Conservation (phyloP, 1,140 invertebrate genomes). For the Polypedilum vanderplanki region DNA sequence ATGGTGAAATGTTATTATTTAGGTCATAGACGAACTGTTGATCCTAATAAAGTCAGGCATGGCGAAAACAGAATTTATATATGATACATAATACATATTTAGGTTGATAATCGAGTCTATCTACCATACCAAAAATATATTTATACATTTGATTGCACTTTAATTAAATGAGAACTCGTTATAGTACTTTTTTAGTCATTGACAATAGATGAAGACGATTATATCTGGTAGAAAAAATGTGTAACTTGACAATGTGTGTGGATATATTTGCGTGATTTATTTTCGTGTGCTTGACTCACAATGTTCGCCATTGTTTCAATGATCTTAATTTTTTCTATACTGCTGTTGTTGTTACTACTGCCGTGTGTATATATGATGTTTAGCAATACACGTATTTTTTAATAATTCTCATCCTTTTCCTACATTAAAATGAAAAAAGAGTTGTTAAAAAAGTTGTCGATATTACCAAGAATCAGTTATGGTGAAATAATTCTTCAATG, state of each 20-base stretch:
- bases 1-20: slow-evolving; percentile 27
- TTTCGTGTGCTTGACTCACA: slow-evolving; percentile 27
- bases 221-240: background rate
- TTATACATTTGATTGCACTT: background rate
- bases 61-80: slow-evolving; percentile 1
- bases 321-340: background rate
- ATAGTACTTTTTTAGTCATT: background rate
- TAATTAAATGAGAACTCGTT: background rate
- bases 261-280: slow-evolving; percentile 10
- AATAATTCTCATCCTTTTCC: background rate
- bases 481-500: background rate
- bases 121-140: background rate
- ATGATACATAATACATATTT: slow-evolving; percentile 8
- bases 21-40: slow-evolving; percentile 28
- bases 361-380: background rate
- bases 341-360: no score
- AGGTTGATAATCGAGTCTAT: slow-evolving; percentile 17
- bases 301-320: slow-evolving; percentile 17
- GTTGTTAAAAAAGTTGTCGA: no score
- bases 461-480: no score
- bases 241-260: background rate
- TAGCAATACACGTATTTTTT: background rate
- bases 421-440: background rate
- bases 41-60: slow-evolving; percentile 27
- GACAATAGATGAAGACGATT: background rate